Evolutionary conservation across 1,140 invertebrate genomes (phyloP), one percentile per base, ranked within the genome.

Genomic region (Dinoponera quadriceps): DNA sequence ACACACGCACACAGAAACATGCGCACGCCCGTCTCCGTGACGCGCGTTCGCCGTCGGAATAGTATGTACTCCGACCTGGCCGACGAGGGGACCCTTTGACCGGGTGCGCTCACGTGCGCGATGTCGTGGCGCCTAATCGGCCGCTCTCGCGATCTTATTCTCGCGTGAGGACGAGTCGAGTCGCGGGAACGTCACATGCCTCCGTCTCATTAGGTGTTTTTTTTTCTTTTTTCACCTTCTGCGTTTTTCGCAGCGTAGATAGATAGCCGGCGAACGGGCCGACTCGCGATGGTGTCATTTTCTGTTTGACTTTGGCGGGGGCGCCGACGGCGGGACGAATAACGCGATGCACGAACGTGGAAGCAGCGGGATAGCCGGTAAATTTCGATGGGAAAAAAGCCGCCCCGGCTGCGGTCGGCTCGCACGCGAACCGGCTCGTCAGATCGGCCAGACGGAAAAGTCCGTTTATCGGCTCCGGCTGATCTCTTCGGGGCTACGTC

Each of bases 391-490:
- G 38, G 7, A 77, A 27, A 68, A 81, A 72, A 29, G n/a, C 20
- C 20, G 14, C 9, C 11, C 5, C 20, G 27, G 57, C 22, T n/a
- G 51, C 14, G 16, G 44, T 59, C 51, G 29, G n/a, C 14, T 49
- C 16, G 18, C 49, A 16, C 44, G 22, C 27, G 7, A 49, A 44
- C 20, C 1, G 22, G 16, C 1, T 1, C 51, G 33, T 14, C 25
- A 51, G 54, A 81, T 25, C 13, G 71, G 29, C 38, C 48, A 59
- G 11, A 27, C 68, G 75, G 48, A 29, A 78, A 77, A 62, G 59
- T 25, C 29, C 63, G 54, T 77, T 78, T 87, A 78, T 87, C 85
- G 85, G 9, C 9, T 71, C 57, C 77, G 75, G 38, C 62, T 54
- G 29, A 86, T 83, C 85, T 84, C 29, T 83, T 84, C 60, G 81